Percentiles rank a stretch among this genome's conserved stretches.
Conservation (phyloP, 2,113 vertebrate species). For the Cynoglossus semilaevis region DNA sequence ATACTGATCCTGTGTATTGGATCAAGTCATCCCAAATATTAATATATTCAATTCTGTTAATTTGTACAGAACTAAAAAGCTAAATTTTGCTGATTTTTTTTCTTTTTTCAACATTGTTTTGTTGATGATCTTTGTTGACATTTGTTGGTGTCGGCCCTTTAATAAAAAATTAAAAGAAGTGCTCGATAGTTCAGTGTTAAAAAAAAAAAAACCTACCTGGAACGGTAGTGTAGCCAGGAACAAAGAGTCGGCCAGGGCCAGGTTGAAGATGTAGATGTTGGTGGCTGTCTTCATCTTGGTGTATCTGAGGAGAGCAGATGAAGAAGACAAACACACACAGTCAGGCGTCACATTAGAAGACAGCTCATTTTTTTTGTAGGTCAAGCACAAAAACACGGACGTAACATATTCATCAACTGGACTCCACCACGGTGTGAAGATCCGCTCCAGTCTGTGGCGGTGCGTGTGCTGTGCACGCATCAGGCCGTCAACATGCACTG, state of each 20-base stretch:
- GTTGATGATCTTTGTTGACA: too few relatives aligned
- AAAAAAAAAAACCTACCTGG: slow-evolving; percentile 71
- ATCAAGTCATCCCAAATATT: too few relatives aligned
- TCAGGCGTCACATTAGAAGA: background rate
- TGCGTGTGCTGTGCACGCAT: background rate
- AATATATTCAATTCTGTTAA: too few relatives aligned
- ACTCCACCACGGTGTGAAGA: too few relatives aligned
- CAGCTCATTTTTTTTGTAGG: background rate
- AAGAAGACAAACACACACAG: background rate
- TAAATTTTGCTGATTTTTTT: too few relatives aligned
- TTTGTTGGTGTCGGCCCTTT: too few relatives aligned
- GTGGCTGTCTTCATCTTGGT: slow-evolving; percentile 99
- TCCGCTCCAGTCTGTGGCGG: too few relatives aligned
- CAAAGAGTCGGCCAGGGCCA: slow-evolving; percentile 91
- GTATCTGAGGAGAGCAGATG: slow-evolving; percentile 76
- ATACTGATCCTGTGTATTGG: too few relatives aligned
- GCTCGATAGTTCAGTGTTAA: too few relatives aligned
- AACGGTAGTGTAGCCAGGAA: slow-evolving; percentile 93
- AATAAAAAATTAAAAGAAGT: too few relatives aligned
- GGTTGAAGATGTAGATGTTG: slow-evolving; percentile 98
- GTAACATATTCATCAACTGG: background rate
- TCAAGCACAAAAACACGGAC: slow-evolving; percentile 3
- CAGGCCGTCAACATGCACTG: background rate
- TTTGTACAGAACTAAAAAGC: too few relatives aligned
- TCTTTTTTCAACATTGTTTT: too few relatives aligned